Percentiles rank a stretch among this genome's conserved stretches.
These are phyloP conservation scores for Parasteatoda lunata DNA, from an alignment of 2,888 invertebrate genomes.

Conservation along the genomic window DNA sequence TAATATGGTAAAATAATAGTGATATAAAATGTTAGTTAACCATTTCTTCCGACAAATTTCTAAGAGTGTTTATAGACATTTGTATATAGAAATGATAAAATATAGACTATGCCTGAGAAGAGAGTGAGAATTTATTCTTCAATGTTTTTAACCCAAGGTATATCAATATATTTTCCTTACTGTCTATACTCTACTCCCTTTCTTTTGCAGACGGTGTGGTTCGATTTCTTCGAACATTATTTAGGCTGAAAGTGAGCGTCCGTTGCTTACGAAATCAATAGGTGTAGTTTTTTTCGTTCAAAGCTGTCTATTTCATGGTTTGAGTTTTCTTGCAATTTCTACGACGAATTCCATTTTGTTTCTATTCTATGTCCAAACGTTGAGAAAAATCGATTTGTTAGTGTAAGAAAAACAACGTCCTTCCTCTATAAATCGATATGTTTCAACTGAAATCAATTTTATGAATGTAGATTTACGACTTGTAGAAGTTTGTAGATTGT, in stretches of 20 bases:
- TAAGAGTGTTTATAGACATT: no score
- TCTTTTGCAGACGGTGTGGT: no score
- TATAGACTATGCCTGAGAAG: no score
- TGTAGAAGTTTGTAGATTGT: neutral
- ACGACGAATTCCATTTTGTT: slow-evolving; percentile 23
- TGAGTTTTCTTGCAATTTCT: slow-evolving; percentile 30
- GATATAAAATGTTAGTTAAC: no score
- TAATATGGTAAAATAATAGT: no score
- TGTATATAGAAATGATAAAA: no score
- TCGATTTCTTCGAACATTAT: neutral
- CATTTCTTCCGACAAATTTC: no score
- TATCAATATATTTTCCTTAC: no score
- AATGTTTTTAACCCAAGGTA: no score
- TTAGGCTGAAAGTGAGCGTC: slow-evolving; percentile 15
- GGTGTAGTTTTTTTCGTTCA: slow-evolving; percentile 35
- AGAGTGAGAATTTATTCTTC: no score
- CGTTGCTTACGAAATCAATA: slow-evolving; percentile 43
- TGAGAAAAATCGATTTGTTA: slow-evolving; percentile 24
- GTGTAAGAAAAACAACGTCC: slow-evolving; percentile 29
- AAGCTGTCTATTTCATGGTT: slow-evolving; percentile 59
- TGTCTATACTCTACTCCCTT: no score
- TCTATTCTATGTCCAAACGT: slow-evolving; percentile 16
- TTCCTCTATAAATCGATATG: slow-evolving; percentile 45
- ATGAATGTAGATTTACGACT: slow-evolving; percentile 22
- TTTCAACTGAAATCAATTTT: slow-evolving; percentile 41